Evolutionary conservation across 2,113 vertebrate species (phyloP).

Genomic region (Pristiophorus japonicus): DNA sequence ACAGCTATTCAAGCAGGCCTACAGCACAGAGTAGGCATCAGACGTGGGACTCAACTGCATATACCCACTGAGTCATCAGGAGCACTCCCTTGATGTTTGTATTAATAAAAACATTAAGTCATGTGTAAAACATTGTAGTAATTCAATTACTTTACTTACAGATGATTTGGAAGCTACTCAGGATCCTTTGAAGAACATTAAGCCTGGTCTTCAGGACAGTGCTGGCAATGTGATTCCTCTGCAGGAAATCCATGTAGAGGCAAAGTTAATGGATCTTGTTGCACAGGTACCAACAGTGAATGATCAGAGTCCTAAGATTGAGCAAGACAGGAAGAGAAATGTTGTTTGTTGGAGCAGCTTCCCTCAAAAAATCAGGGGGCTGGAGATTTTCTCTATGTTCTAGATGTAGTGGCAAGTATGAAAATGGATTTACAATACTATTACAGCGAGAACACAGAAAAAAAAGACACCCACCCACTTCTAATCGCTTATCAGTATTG

Average conservation of each 20-base stretch:
- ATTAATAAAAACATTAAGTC: not conserved
- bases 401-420: not conserved
- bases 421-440: not conserved
- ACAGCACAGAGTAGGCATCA: not conserved
- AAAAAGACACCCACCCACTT: not conserved
- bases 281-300: slow-evolving; percentile 58
- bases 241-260: slow-evolving; percentile 64
- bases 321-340: not conserved
- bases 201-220: slow-evolving; percentile 61
- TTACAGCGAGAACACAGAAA: not conserved
- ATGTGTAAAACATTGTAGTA: not conserved
- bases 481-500: not conserved
- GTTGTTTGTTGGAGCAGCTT: not conserved
- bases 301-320: not conserved
- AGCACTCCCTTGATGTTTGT: not conserved
- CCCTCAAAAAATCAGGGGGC: not conserved
- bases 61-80: not conserved
- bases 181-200: slow-evolving; percentile 48
- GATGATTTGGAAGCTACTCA: slow-evolving; percentile 19
- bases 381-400: not conserved
- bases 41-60: not conserved
- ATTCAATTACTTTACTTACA: not conserved
- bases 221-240: slow-evolving; percentile 63
- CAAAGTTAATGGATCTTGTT: slow-evolving; percentile 67
- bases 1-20: not conserved